phyloP scores from a whole-genome alignment of 2,888 invertebrate species.

The Trachelus iudaicus region DNA sequence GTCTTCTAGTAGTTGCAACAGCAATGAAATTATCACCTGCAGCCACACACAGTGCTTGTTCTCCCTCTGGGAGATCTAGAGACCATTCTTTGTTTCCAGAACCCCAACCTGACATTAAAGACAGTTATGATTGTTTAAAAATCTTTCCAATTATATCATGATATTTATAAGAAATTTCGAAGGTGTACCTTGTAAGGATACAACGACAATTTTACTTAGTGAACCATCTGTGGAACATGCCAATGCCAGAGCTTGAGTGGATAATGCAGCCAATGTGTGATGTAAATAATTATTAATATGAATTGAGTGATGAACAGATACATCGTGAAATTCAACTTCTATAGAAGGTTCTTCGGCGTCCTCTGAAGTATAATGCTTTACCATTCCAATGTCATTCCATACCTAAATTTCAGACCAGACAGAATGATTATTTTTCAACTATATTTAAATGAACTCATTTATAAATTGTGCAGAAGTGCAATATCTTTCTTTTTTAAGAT shows the following conservation, averaged over 20 bases:
- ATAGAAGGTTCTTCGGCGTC: constrained; percentile 73
- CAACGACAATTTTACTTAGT: constrained; percentile 69
- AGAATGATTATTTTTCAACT: not conserved
- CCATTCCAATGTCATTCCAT: constrained; percentile 95
- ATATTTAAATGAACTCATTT: not conserved
- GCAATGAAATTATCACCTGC: constrained; percentile 81
- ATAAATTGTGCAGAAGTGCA: constrained; percentile 68
- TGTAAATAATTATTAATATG: constrained; percentile 87
- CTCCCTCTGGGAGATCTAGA: constrained; percentile 79
- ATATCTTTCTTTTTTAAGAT: constrained; percentile 88
- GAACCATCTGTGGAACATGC: constrained; percentile 71
- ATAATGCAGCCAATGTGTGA: constrained; percentile 90
- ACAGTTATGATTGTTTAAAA: not conserved
- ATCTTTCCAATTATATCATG: not conserved
- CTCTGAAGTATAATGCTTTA: constrained; percentile 81
- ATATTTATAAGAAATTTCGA: not conserved
- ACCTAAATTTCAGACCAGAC: constrained; percentile 66
- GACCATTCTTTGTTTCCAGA: constrained; percentile 89
- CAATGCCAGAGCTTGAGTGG: constrained; percentile 81
- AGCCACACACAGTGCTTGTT: constrained; percentile 77
- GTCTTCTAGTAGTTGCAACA: constrained; percentile 78
- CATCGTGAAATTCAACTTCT: constrained; percentile 96
- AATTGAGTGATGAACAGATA: constrained; percentile 87
- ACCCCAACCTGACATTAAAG: constrained; percentile 63
- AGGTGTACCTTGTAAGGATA: constrained; percentile 52